Conservation (phyloP, 2,797 vertebrate species). For the Salarias fasciatus region DNA sequence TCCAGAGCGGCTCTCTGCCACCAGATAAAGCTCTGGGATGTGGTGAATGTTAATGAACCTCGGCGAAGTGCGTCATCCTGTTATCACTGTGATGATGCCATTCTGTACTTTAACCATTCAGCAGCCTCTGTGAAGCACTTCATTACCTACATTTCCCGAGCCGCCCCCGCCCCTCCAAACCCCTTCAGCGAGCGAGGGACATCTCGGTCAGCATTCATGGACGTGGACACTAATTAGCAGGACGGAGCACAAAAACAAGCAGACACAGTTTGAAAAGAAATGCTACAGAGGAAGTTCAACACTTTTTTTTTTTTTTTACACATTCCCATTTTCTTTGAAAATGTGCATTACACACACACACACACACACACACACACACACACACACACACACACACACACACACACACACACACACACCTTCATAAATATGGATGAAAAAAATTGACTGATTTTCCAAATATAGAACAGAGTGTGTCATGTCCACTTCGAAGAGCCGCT, state of each 20-base stretch:
- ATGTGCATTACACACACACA: not conserved
- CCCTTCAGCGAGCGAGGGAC: conserved; percentile 5
- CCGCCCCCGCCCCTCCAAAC: conserved; percentile 20
- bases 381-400: not conserved
- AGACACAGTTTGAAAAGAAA: too few relatives aligned
- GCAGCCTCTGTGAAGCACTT: conserved; percentile 13
- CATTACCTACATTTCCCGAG: conserved; percentile 43
- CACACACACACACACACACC: not conserved
- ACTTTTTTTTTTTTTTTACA: too few relatives aligned
- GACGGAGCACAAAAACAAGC: conserved; percentile 5
- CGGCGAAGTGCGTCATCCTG: conserved; percentile 60
- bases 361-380: too few relatives aligned
- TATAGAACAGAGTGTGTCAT: not conserved
- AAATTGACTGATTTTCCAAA: not conserved
- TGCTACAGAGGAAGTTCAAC: too few relatives aligned
- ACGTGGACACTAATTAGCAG: conserved; percentile 24
- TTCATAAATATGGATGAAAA: conserved; percentile 1
- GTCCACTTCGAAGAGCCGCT: not conserved
- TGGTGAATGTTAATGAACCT: conserved; percentile 64
- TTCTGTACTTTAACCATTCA: conserved; percentile 32
- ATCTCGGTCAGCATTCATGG: conserved; percentile 23
- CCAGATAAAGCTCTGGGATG: conserved; percentile 35
- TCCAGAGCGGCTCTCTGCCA: conserved; percentile 31
- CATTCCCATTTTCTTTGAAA: conserved; percentile 5
- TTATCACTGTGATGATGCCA: conserved; percentile 55